A percentile compares a stretch with the other conserved stretches of the same genome.
Conservation (phyloP, 2,113 vertebrate species). For the Tor tambroides region DNA sequence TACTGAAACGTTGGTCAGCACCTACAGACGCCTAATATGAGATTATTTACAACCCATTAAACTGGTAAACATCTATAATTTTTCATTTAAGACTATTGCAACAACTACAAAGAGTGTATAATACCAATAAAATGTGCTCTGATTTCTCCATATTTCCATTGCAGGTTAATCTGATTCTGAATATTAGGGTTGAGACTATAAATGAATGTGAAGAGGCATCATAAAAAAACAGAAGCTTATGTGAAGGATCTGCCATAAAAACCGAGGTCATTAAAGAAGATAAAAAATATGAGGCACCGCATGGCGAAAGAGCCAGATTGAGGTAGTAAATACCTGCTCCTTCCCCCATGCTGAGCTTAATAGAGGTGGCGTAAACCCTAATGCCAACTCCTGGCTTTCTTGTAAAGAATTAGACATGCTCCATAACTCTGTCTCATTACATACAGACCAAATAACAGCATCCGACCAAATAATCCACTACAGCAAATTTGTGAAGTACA, state of each 20-base stretch:
- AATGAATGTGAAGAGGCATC: constrained; percentile 38
- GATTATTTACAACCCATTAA: not conserved
- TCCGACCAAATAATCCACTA: constrained; percentile 13
- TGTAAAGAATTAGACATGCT: constrained; percentile 58
- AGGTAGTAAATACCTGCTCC: constrained; percentile 55
- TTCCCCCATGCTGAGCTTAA: constrained; percentile 45
- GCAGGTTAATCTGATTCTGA: not conserved
- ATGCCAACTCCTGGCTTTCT: constrained; percentile 45
- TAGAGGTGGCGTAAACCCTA: constrained; percentile 4
- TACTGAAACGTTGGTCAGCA: not conserved
- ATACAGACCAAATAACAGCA: constrained; percentile 28
- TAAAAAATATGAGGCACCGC: constrained; percentile 43
- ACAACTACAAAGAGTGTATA: not conserved
- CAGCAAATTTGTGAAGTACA: not conserved
- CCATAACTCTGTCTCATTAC: constrained; percentile 56
- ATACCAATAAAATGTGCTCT: not conserved
- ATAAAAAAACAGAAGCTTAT: constrained; percentile 49
- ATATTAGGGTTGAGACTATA: constrained; percentile 7
- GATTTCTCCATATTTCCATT: not conserved
- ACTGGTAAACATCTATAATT: not conserved
- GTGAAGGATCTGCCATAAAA: constrained; percentile 49
- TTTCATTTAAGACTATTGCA: not conserved
- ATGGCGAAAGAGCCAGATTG: constrained; percentile 55
- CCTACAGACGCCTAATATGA: not conserved
- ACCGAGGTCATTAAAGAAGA: constrained; percentile 49